These are phyloP conservation scores for human DNA, from an alignment of 2,113 vertebrate genomes.

Conservation along the genomic window GRCh38 chr16:9885001-9885500, in stretches of 20 bases:
- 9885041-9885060: neutral
- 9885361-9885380: neutral
- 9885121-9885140: neutral
- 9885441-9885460: neutral
- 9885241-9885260: neutral
- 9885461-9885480: neutral
- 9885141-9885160: neutral
- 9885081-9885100: too few species aligned
- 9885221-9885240: too few species aligned
- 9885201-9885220: rapidly evolving
- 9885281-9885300: too few species aligned
- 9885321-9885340: neutral
- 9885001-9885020: too few species aligned
- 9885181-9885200: neutral
- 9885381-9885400: neutral
- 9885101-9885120: neutral
- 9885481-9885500: rapidly evolving
- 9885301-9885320: too few species aligned
- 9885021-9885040: too few species aligned
- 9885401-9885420: neutral
- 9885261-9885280: too few species aligned
- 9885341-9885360: neutral
- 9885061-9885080: neutral
- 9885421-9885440: neutral
- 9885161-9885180: too few species aligned